Base-by-base conservation (phyloP, 2,888 invertebrate genomes). In the Eudemis profundana region DNA sequence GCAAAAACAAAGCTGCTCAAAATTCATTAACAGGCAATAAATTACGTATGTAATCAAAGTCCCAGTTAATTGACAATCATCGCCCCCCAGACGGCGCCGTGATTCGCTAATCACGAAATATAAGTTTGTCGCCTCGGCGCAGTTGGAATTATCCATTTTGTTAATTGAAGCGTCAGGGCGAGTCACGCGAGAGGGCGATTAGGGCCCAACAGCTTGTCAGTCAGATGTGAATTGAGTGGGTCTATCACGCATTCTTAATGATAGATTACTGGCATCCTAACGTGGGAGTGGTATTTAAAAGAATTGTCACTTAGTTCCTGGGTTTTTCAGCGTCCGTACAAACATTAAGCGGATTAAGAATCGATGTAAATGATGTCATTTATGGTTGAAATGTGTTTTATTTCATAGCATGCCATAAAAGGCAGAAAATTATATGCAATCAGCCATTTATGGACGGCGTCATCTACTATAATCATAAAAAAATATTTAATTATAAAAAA, bases 151-250 rank as follows among this genome's bases (percentile, higher is more conserved):
- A 85, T 86, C 84, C 82, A 87, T 86, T 87, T 81, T 80, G 82
- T 86, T 88, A 88, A 89, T 88, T 89, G 85, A 85, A 84, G 81
- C 80, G 78, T 81, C 79, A 78, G 78, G 53, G 69, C 72, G 69
- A 76, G 82, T 82, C 86, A 87, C 87, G 87, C 87, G 75, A 87
- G 74, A 73, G 72, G 68, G 74, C 80, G 78, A 85, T 87, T 86
- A 86, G 71, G 74, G 76, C 63, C 46, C 65, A 66, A 68, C 62
- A 69, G 71, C 63, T 68, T 71, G 70, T 69, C 69, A 68, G 68
- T 56, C 70, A 54, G 65, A 68, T 69, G 60, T 53, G 75, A 82
- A 83, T 84, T 78, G 81, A 86, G 83, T 81, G 79, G 78, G 75
- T 76, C 75, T 82, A 78, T 83, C 85, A 85, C 85, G 83, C 85